These are phyloP conservation scores for Drosophila leontia DNA, from an alignment of 1,140 invertebrate genomes.

Conservation along the genomic window DNA sequence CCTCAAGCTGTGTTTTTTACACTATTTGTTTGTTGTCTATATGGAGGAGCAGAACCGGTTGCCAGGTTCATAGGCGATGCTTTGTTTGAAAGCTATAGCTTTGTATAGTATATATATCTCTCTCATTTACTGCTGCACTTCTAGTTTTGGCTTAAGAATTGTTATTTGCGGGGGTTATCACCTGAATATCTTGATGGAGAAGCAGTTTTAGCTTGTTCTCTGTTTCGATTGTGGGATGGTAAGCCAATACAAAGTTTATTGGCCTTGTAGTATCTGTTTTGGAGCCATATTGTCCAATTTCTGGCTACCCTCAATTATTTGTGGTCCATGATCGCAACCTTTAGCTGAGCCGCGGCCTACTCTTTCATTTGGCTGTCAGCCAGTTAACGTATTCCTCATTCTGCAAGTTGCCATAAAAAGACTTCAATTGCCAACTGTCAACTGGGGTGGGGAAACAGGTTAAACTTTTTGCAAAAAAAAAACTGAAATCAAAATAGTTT, in stretches of 20 bases:
- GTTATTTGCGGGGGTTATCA: conserved; percentile 44
- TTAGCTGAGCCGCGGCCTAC: conserved; percentile 36
- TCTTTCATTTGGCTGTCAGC: conserved; percentile 38
- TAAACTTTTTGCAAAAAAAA: conserved; percentile 38
- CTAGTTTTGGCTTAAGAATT: conserved; percentile 31
- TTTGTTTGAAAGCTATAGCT: conserved; percentile 50
- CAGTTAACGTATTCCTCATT: conserved; percentile 53
- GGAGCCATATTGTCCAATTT: conserved; percentile 1
- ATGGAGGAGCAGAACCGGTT: conserved; percentile 56
- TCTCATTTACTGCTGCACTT: conserved; percentile 43
- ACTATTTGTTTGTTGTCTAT: conserved; percentile 70
- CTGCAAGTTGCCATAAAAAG: conserved; percentile 58
- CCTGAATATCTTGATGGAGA: conserved; percentile 29
- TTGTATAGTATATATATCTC: conserved; percentile 36
- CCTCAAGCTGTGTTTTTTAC: conserved; percentile 55
- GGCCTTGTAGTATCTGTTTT: conserved; percentile 29
- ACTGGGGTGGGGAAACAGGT: conserved; percentile 50
- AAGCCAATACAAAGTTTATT: conserved; percentile 56
- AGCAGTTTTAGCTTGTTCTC: conserved; percentile 55
- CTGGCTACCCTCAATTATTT: neutral
- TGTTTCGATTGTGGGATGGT: conserved; percentile 57
- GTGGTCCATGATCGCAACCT: conserved; percentile 43
- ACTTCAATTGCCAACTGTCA: conserved; percentile 38
- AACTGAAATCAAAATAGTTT: conserved; percentile 56
- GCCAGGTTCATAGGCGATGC: conserved; percentile 60